Conservation (phyloP, 2,797 vertebrate species). For the Austrolebias charrua region DNA sequence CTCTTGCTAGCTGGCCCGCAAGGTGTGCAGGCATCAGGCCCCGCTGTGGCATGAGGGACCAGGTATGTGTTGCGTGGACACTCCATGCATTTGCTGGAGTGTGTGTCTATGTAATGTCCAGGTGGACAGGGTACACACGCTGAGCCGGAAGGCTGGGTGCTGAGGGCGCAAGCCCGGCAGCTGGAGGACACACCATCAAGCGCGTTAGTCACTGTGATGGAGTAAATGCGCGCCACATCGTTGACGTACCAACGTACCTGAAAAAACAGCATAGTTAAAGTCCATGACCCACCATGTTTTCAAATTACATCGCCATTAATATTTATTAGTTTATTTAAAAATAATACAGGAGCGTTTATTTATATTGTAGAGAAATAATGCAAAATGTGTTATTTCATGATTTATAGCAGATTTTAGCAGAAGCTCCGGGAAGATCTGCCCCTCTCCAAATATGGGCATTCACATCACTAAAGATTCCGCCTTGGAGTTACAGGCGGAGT, state of each 20-base stretch:
- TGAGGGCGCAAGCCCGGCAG: constrained; percentile 90
- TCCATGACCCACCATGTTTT: too few species aligned
- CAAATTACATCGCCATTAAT: too few species aligned
- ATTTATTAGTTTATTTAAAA: too few species aligned
- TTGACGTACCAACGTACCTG: constrained; percentile 87
- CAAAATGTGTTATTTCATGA: too few species aligned
- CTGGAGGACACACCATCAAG: constrained; percentile 87
- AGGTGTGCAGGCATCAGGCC: constrained; percentile 84
- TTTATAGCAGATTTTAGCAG: too few species aligned
- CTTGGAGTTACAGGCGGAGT: too few species aligned
- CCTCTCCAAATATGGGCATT: too few species aligned
- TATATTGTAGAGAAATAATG: too few species aligned
- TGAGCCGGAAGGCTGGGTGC: constrained; percentile 81
- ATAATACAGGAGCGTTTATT: too few species aligned
- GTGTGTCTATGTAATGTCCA: constrained; percentile 90
- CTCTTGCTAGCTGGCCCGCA: constrained; percentile 93
- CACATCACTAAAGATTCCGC: too few species aligned
- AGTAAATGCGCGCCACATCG: constrained; percentile 92
- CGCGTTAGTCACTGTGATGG: constrained; percentile 87
- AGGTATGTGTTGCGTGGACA: constrained; percentile 90
- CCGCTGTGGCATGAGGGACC: constrained; percentile 83
- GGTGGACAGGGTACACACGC: constrained; percentile 91
- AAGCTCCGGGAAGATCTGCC: too few species aligned
- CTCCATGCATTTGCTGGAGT: constrained; percentile 87
- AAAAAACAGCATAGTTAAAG: neutral